phyloP scores from a whole-genome alignment of 2,888 invertebrate genomes.

The Apoda limacodes region DNA sequence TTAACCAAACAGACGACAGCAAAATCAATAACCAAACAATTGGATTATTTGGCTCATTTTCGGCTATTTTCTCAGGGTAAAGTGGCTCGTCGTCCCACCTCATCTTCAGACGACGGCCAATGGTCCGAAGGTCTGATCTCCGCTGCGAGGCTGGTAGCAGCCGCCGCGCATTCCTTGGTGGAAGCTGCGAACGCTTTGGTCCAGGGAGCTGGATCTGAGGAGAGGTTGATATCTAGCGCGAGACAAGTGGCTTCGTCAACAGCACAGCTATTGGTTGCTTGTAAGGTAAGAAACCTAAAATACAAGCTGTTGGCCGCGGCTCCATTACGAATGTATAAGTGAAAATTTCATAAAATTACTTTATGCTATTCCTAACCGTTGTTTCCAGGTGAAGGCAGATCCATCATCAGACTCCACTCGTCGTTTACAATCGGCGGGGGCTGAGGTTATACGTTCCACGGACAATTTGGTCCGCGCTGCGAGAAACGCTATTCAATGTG shows the following conservation, averaged over 20 bases:
- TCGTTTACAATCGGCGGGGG: constrained; percentile 92
- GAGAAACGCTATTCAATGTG: constrained; percentile 89
- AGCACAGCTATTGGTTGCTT: constrained; percentile 96
- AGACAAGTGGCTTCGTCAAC: constrained; percentile 97
- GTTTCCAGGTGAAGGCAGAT: constrained; percentile 87
- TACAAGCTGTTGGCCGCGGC: too few relatives aligned
- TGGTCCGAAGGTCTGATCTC: constrained; percentile 98
- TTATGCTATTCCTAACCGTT: too few relatives aligned
- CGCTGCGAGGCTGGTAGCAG: constrained; percentile 95
- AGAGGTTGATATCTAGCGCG: constrained; percentile 95
- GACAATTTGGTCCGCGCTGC: constrained; percentile 97
- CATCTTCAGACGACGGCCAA: constrained; percentile 94
- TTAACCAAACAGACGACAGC: too few relatives aligned
- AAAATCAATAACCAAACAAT: too few relatives aligned
- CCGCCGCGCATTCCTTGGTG: constrained; percentile 96
- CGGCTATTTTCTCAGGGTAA: constrained; percentile 79
- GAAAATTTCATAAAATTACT: too few relatives aligned
- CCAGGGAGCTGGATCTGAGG: constrained; percentile 92
- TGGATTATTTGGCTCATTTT: not conserved
- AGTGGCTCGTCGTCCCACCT: constrained; percentile 83
- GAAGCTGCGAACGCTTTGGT: constrained; percentile 98
- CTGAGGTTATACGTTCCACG: constrained; percentile 96
- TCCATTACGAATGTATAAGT: too few relatives aligned
- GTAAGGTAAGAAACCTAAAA: constrained; percentile 82
- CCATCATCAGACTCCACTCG: constrained; percentile 94